Evolutionary conservation across 2,797 vertebrate genomes (phyloP), one percentile per base, ranked within the genome.

Genomic region (Phrynocephalus forsythii): DNA sequence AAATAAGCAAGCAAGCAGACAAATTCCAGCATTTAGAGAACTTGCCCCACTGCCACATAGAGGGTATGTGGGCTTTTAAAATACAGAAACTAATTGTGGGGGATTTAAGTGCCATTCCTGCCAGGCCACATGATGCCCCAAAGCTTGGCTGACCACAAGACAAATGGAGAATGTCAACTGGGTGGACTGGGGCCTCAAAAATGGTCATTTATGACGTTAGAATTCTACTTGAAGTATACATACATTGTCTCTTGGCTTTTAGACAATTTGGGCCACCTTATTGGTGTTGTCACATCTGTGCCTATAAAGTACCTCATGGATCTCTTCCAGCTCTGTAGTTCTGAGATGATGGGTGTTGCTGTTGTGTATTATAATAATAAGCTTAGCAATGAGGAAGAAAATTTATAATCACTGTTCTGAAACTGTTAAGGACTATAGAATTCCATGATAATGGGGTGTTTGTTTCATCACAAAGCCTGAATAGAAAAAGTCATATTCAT

Each of bases 191-290:
- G 28, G 26, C n/a, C 28, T 69, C 7, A n/a, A 71, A 71, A 71
- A n/a, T 71, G 68, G 26, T 8, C 28, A 10, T 71, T 8, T 10
- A 13, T 71, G 6, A 26, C n/a, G 8, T 71, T 71, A n/a, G 52
- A 79, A 38, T 80, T 85, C 56, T 84, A 28, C 52, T 90, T 60
- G 85, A 73, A 0, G 73, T 68, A 90, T 80, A 69, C 82, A 79
- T 68, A 52, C 79, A 84, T 90, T 82, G 76, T 0, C 0, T 48
- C 56, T 85, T n/a, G 11, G 1, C 33, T 30, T n/a, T 86, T 84
- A 76, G 18, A 82, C 28, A 38, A n/a, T 24, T 52, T 85, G 73
- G 76, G 88, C 66, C 83, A 28, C 76, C 48, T 20, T 15, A 67
- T 63, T 73, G 73, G 73, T 44, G 24, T 52, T 16, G 7, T 63